Conservation (phyloP, 2,113 vertebrate genomes). For the Cryptomyrus ogoouensis region DNA sequence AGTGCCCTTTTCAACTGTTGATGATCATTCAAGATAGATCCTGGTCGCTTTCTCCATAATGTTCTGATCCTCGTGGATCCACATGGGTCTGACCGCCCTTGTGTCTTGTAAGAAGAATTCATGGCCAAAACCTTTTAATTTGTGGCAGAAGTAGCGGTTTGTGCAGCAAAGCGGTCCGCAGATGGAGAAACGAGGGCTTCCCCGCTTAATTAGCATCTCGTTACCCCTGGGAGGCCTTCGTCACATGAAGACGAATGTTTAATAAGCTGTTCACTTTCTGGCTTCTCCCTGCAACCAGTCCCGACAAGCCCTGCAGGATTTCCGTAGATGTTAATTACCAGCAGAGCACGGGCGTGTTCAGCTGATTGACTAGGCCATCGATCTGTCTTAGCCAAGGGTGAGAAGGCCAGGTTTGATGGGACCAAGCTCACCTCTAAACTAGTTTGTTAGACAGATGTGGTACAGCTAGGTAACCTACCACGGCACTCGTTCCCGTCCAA, state of each 20-base stretch:
- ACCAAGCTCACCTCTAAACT: constrained; percentile 48
- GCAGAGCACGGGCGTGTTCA: constrained; percentile 40
- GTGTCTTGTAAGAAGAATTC: background rate
- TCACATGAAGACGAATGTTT: constrained; percentile 37
- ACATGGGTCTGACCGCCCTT: background rate
- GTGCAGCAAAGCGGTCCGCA: background rate
- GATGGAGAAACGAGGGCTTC: background rate
- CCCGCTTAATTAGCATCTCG: background rate
- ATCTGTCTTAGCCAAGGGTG: constrained; percentile 40
- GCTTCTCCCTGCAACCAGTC: background rate
- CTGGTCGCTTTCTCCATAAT: background rate
- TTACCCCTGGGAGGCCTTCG: background rate
- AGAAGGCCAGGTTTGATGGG: constrained; percentile 33
- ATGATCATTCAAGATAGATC: background rate
- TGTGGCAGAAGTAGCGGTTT: background rate
- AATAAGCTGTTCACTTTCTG: constrained; percentile 20
- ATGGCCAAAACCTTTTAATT: background rate
- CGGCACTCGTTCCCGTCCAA: background rate
- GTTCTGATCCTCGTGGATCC: background rate
- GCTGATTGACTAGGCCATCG: constrained; percentile 57
- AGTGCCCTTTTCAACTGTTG: background rate
- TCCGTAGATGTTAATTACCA: constrained; percentile 1
- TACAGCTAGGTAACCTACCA: constrained; percentile 14
- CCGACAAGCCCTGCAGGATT: background rate
- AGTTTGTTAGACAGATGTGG: constrained; percentile 33